A percentile compares a stretch with the other conserved stretches of the same genome.
Evolutionary conservation across 2,113 vertebrate species (phyloP).

Genomic region (Chascanopsetta lugubris): DNA sequence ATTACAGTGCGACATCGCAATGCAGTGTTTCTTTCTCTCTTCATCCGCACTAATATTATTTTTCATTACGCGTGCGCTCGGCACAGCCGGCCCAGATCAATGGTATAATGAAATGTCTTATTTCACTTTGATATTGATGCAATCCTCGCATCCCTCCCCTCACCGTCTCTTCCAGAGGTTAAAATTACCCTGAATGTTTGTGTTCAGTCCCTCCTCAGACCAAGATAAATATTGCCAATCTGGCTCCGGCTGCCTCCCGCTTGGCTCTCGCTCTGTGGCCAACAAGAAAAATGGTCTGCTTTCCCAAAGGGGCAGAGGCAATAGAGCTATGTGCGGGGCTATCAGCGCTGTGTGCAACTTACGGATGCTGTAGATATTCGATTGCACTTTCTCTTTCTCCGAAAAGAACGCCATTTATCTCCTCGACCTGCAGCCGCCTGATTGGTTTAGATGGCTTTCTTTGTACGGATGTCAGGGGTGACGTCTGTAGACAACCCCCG

Average conservation of each 20-base stretch:
- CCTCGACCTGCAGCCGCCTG: conserved; percentile 41
- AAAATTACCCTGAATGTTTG: conserved; percentile 71
- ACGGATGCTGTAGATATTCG: conserved; percentile 66
- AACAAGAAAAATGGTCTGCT: conserved; percentile 73
- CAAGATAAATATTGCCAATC: conserved; percentile 78
- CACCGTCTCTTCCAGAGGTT: conserved; percentile 54
- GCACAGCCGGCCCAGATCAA: conserved; percentile 11
- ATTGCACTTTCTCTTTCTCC: conserved; percentile 57
- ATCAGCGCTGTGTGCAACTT: conserved; percentile 61
- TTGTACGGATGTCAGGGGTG: conserved; percentile 68
- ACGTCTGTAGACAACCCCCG: conserved; percentile 63
- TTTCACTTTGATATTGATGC: conserved; percentile 68
- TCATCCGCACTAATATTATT: conserved; percentile 8
- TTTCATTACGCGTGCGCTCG: conserved; percentile 36
- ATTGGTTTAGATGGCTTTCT: conserved; percentile 67
- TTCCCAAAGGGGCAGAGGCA: conserved; percentile 66
- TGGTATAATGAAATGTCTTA: conserved; percentile 47
- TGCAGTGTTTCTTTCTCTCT: conserved; percentile 5
- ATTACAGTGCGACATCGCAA: conserved; percentile 13
- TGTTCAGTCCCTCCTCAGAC: conserved; percentile 67
- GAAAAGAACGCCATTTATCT: conserved; percentile 71
- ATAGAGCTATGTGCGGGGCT: conserved; percentile 63
- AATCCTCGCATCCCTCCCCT: conserved; percentile 22
- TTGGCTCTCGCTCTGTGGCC: conserved; percentile 55
- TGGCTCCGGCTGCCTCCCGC: conserved; percentile 56